Conservation (phyloP, 2,888 invertebrate genomes). For the Mystacides longicornis region DNA sequence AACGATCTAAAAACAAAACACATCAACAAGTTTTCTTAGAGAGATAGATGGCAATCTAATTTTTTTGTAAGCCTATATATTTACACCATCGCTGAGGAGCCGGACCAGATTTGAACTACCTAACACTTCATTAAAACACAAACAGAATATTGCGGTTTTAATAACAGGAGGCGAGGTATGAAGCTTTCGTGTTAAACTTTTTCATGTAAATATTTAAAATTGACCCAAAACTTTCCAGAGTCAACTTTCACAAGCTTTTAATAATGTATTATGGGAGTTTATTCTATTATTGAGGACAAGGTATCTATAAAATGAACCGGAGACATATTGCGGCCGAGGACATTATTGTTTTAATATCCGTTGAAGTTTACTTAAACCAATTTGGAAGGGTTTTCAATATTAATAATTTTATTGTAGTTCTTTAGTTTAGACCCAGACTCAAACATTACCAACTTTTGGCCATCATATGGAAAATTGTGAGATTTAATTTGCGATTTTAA, state of each 20-base stretch:
- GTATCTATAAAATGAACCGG: no score
- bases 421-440: no score
- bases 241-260: background rate
- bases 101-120: background rate
- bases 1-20: no score
- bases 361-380: no score
- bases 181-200: background rate
- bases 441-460: no score
- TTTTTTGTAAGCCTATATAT: background rate
- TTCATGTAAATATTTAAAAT: constrained; percentile 1
- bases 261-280: constrained; percentile 1
- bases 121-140: background rate
- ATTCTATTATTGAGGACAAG: no score
- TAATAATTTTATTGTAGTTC: no score
- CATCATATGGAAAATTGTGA: no score
- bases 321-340: no score
- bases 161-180: background rate
- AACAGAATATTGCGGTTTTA: background rate
- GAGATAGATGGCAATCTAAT: background rate
- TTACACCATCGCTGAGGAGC: background rate
- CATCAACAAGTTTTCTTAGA: background rate
- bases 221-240: background rate
- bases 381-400: no score
- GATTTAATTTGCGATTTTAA: no score
- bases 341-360: no score